Percentiles rank a stretch among this genome's conserved stretches.
Evolutionary conservation across 2,888 invertebrate species (phyloP).

Genomic region (Athalia cordata): DNA sequence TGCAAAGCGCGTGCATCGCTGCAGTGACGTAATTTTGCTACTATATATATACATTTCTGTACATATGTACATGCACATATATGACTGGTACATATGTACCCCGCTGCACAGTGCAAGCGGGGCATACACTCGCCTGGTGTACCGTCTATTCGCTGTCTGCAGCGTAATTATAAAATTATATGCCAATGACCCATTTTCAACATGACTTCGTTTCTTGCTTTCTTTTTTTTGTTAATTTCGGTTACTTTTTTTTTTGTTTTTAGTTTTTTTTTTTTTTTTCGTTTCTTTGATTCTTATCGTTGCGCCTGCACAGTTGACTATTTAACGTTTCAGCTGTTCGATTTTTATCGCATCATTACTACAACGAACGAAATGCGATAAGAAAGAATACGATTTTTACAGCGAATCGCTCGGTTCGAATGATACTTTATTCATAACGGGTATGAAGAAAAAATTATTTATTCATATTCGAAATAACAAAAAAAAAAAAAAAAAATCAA

Average conservation of each 20-base stretch:
- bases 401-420: too few relatives aligned
- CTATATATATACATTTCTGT: neutral
- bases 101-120: neutral
- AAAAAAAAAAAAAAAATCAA: too few relatives aligned
- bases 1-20: neutral
- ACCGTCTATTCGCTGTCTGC: constrained; percentile 58
- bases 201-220: neutral
- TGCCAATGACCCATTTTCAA: constrained; percentile 59
- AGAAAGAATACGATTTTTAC: too few relatives aligned
- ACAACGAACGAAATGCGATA: too few relatives aligned
- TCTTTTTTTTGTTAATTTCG: neutral
- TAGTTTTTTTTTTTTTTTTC: neutral
- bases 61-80: neutral
- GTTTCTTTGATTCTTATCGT: neutral
- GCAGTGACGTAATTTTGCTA: neutral
- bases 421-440: too few relatives aligned
- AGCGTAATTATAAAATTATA: constrained; percentile 67
- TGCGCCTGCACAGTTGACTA: too few relatives aligned
- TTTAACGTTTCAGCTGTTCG: too few relatives aligned
- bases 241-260: constrained; percentile 18
- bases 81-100: neutral
- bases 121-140: neutral
- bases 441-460: too few relatives aligned
- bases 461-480: too few relatives aligned
- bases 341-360: too few relatives aligned